These are phyloP conservation scores for Drosophila mojavensis DNA, from an alignment of 1,140 invertebrate genomes.

Conservation along the genomic window DNA sequence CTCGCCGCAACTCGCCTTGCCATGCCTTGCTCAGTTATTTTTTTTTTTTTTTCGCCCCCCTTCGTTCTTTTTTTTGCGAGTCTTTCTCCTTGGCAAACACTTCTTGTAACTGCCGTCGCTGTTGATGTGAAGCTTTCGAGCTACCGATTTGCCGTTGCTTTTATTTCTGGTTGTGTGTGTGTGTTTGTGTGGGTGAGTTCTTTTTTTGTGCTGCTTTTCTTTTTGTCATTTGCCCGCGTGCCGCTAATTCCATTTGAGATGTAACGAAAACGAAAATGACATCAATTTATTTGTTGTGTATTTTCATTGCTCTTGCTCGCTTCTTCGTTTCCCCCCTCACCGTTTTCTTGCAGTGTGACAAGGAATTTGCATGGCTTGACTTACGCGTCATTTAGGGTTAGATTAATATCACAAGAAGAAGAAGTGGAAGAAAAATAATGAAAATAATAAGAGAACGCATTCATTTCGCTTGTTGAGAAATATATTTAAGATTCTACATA, in stretches of 20 bases:
- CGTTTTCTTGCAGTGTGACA: slow-evolving; percentile 34
- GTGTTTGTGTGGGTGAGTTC: too few species aligned
- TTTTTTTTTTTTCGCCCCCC: background rate
- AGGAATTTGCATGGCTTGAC: slow-evolving; percentile 9
- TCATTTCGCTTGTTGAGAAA: background rate
- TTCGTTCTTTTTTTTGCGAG: slow-evolving; percentile 17
- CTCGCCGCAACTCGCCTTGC: background rate
- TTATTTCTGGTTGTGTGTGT: background rate
- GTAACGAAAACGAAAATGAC: slow-evolving; percentile 81
- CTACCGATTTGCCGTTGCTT: slow-evolving; percentile 52
- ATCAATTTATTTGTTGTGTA: slow-evolving; percentile 79
- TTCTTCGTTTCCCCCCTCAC: background rate
- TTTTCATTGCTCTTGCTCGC: slow-evolving; percentile 42
- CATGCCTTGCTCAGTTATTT: background rate
- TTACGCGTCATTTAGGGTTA: background rate
- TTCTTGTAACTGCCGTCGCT: slow-evolving; percentile 21
- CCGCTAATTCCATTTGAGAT: slow-evolving; percentile 80
- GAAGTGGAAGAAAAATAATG: background rate
- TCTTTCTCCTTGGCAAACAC: background rate
- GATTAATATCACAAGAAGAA: background rate
- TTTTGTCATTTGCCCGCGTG: slow-evolving; percentile 46
- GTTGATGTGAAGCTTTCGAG: slow-evolving; percentile 57
- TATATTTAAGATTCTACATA: background rate
- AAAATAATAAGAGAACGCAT: background rate
- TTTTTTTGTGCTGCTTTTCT: slow-evolving; percentile 15